Evolutionary conservation across 2,113 vertebrate species (phyloP), one percentile per base, ranked within the genome.

Genomic region (Clarias magur): DNA sequence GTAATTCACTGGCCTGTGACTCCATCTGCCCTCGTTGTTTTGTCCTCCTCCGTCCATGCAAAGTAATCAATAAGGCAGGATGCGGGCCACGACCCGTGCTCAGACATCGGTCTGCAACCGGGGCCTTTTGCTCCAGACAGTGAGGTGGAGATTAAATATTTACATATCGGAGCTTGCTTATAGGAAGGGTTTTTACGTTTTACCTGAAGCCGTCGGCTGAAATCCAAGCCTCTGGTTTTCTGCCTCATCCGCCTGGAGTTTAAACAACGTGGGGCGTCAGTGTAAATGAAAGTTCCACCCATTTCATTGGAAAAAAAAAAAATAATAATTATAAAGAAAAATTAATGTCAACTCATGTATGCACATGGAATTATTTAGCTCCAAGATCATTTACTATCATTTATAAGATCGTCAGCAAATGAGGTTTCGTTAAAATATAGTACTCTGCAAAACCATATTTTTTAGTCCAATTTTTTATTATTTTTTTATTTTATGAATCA

Each of bases 1-100:
- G 60, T 90, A 85, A 91, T 86, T 86, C 81, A 85, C 80, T 83
- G 78, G 84, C 80, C 83, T 88, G 68, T 76, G 85, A 84, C 80
- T 72, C 42, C 62, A 85, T 76, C 34, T 82, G 67, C 83, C 57
- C 76, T 76, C 15, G 34, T 15, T 48, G 34, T 54, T 48, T 79
- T 4, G 76, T 30, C 12, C 73, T 70, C 21, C 59, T 81, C 57
- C 7, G 4, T 73, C 60, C 60, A 38, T 65, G 75, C 75, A 65
- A 73, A 88, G 54, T 76, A 80, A 84, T 90, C 85, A 34, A 86
- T 90, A 73, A 84, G 34, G 17, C 59, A 63, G 16, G 5, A 72
- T 60, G 23, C 4, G 16, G 42, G 48, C 16, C 8, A 2, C 38
- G 42, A 84, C 56, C 67, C 59, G 48, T 15, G 34, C 54, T 78